Evolutionary conservation across 2,113 vertebrate genomes (phyloP).

Genomic region (Ptyas mucosa): DNA sequence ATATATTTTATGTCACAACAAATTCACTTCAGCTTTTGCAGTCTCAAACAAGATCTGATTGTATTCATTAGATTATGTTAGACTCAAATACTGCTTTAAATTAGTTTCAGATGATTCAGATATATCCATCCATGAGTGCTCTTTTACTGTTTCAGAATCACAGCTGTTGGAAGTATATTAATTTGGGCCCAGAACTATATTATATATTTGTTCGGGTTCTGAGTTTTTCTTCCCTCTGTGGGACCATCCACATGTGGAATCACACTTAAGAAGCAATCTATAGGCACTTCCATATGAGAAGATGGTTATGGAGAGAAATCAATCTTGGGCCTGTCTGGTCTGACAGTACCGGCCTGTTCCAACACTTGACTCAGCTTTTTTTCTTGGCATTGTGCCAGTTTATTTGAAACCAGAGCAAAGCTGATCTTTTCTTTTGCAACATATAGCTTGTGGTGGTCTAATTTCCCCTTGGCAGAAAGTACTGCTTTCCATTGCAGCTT

Average conservation of each 20-base stretch:
- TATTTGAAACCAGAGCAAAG: background rate
- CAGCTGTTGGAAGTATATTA: background rate
- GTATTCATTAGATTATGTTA: background rate
- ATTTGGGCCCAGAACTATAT: background rate
- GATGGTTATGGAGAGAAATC: background rate
- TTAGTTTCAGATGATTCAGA: background rate
- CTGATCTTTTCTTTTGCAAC: background rate
- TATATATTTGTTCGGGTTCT: background rate
- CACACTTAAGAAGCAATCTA: background rate
- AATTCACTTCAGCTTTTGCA: background rate
- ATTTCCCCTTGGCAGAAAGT: background rate
- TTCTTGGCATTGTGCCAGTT: background rate
- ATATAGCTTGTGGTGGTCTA: background rate
- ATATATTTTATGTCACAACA: background rate
- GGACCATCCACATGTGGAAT: background rate
- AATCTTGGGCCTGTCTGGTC: background rate
- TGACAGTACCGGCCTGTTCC: background rate
- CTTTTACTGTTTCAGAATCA: background rate
- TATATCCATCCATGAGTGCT: background rate
- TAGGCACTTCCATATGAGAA: background rate
- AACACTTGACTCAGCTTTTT: background rate
- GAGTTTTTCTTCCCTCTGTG: background rate
- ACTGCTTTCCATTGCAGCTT: background rate
- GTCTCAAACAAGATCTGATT: background rate
- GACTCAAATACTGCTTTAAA: background rate